phyloP scores from a whole-genome alignment of 2,888 invertebrate genomes.

The Seladonia tumulorum region DNA sequence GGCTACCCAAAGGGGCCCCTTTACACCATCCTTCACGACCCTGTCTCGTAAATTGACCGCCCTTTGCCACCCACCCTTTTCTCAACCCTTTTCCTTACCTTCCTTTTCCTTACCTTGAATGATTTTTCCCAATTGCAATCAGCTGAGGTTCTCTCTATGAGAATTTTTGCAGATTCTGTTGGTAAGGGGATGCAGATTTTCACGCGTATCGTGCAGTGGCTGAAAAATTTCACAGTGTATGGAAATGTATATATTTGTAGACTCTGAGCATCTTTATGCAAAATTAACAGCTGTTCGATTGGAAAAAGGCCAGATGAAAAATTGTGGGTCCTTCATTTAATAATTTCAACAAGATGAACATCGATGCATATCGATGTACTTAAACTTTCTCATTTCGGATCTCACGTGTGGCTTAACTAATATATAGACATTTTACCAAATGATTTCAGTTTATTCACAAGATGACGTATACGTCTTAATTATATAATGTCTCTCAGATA shows the following conservation, averaged over 20 bases:
- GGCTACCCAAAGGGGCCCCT: conserved; percentile 7
- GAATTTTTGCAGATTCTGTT: not conserved
- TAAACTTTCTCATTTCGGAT: not conserved
- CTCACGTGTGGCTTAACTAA: not conserved
- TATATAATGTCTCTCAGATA: too few species aligned
- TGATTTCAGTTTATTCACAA: too few species aligned
- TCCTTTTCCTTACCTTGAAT: not conserved
- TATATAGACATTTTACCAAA: too few species aligned
- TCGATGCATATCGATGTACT: not conserved
- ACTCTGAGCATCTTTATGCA: too few species aligned
- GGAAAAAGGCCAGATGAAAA: not conserved
- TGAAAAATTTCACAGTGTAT: not conserved
- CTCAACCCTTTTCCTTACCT: not conserved
- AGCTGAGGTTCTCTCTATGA: not conserved
- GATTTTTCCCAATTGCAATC: not conserved
- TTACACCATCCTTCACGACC: not conserved
- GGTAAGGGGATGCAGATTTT: not conserved
- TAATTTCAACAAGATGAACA: not conserved
- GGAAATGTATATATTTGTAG: too few species aligned
- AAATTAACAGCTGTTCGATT: too few species aligned
- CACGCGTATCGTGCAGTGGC: too few species aligned
- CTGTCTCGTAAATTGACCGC: not conserved
- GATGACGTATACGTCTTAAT: too few species aligned
- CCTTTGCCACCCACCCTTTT: not conserved
- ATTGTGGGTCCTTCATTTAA: not conserved